Conservation (phyloP, 2,797 vertebrate species). For the Eptatretus atami region DNA sequence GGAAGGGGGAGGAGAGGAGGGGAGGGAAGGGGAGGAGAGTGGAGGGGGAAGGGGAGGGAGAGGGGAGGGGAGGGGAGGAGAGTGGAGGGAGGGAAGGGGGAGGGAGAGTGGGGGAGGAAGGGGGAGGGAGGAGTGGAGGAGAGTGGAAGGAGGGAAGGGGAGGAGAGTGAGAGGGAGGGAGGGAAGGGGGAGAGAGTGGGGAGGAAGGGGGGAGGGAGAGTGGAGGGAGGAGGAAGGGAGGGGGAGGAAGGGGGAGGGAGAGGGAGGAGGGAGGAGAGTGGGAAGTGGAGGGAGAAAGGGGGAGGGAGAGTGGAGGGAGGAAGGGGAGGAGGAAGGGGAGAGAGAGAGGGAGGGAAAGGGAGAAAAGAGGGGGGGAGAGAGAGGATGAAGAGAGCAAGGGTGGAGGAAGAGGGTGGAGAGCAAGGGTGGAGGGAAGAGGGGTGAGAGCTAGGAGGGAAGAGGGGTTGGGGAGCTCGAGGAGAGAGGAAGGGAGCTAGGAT, state of each 20-base stretch:
- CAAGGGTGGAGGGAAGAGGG: too few relatives aligned
- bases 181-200: background rate
- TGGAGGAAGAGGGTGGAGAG: too few relatives aligned
- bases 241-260: background rate
- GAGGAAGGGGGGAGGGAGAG: background rate
- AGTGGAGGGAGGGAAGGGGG: background rate
- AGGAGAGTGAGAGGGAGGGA: background rate
- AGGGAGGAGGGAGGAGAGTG: background rate
- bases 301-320: background rate
- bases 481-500: too few relatives aligned
- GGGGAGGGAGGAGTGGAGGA: background rate
- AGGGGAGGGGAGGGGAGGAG: background rate
- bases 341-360: too few relatives aligned
- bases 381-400: too few relatives aligned
- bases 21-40: background rate
- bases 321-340: too few relatives aligned
- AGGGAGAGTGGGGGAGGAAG: background rate
- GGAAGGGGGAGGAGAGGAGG: background rate
- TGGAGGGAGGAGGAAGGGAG: background rate
- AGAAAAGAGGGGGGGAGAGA: too few relatives aligned
- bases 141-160: background rate
- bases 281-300: background rate
- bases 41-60: background rate
- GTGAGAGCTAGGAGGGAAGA: too few relatives aligned
- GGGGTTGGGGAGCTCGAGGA: too few relatives aligned